Evolutionary conservation across 2,113 vertebrate genomes (phyloP), one percentile per base, ranked within the genome.

Genomic region (Typhlomys cinereus): DNA sequence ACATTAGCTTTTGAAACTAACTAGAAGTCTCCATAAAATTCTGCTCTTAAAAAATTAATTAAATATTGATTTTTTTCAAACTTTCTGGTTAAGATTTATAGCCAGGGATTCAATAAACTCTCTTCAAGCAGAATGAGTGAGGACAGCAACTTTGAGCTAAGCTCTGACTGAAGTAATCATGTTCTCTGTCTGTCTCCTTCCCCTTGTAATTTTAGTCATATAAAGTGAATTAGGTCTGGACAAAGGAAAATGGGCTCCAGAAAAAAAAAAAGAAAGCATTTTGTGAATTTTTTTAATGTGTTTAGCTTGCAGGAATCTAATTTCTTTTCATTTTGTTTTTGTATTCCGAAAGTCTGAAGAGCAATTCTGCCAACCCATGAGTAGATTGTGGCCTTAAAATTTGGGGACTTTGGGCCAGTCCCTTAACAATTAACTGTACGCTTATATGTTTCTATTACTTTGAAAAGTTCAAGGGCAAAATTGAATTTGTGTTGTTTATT

Each of bases 21-120:
- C 73, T 90, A 84, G 48, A 79, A 93, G 20, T 48, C 48, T 76
- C 11, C 29, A 83, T 93, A 95, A 92, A 95, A 92, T 92, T 88
- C 71, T 87, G 31, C 71, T 89, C 79, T 78, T 76, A 79, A 96
- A 95, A n/a, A 96, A 92, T 83, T 96, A 96, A 96, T 94, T 92
- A 95, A 95, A 88, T 95, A 94, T 96, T 93, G 90, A 96, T 93
- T 94, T 95, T 94, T 95, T 95, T 85, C 91, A 50, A 89, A 80
- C 88, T 93, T 88, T 81, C 79, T 92, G 52, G 59, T 84, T 86
- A 90, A 95, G 93, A 96, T 95, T 95, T 96, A 94, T 90, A 82
- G 62, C 83, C 70, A 94, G 13, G 36, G 79, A 46, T 64, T 86
- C 88, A 57, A 50, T 87, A 93, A 96, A 84, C 48, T 64, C 48